A percentile compares a stretch with the other conserved stretches of the same genome.
phyloP scores from a whole-genome alignment of 1,140 invertebrate species.

The Heliconius hermathena region DNA sequence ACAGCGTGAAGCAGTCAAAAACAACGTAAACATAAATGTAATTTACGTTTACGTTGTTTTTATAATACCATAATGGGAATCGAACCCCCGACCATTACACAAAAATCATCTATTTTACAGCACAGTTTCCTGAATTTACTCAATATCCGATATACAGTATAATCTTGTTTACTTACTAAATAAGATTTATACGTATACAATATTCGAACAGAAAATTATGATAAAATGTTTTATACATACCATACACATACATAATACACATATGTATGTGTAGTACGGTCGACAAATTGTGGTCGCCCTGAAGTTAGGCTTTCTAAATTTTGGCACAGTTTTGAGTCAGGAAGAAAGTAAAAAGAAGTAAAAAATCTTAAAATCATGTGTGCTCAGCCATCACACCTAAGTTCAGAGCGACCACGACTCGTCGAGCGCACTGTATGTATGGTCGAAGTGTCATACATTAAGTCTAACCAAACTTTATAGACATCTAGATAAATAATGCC shows the following conservation, averaged over 20 bases:
- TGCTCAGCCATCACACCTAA: no score
- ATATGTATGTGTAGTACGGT: neutral
- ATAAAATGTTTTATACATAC: neutral
- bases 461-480: conserved; percentile 6
- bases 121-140: neutral
- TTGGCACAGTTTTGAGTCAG: no score
- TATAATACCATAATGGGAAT: no score
- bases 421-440: neutral
- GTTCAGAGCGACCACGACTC: no score
- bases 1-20: no score
- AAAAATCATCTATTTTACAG: neutral
- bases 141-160: neutral
- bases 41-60: no score
- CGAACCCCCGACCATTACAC: neutral
- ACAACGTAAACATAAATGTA: no score
- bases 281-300: no score
- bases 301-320: no score
- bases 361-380: no score
- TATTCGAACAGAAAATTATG: neutral
- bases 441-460: neutral
- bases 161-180: conserved; percentile 8
- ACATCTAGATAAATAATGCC: neutral
- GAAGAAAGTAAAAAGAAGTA: no score
- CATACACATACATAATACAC: neutral
- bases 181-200: neutral